These are phyloP conservation scores for Caloenas nicobarica DNA, from an alignment of 2,113 vertebrate genomes.

Conservation along the genomic window DNA sequence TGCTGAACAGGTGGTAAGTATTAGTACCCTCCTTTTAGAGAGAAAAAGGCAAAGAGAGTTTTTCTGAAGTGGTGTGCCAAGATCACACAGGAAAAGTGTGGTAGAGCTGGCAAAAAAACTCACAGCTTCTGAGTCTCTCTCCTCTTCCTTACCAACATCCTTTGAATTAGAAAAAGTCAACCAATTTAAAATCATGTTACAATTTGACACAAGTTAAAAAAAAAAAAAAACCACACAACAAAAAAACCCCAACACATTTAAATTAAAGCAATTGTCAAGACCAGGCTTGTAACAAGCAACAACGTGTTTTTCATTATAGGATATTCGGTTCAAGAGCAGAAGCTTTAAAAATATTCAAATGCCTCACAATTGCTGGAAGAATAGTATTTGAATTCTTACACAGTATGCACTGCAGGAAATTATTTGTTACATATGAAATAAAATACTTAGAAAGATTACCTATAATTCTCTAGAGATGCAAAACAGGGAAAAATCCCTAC, in stretches of 20 bases:
- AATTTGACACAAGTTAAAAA: background rate
- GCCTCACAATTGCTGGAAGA: no score
- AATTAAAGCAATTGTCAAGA: background rate
- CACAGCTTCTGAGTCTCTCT: conserved; percentile 54
- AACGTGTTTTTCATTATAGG: background rate
- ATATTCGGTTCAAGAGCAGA: background rate
- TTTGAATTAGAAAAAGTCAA: conserved; percentile 53
- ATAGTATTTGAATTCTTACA: background rate
- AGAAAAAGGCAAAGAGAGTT: background rate
- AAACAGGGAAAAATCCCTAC: background rate
- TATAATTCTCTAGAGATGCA: background rate
- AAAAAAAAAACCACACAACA: no score
- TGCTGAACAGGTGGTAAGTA: conserved; percentile 33
- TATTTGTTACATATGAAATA: background rate
- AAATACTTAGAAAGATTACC: background rate
- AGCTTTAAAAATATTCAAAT: background rate
- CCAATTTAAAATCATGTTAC: background rate
- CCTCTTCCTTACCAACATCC: conserved; percentile 57
- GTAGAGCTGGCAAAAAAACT: conserved; percentile 49
- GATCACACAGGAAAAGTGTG: conserved; percentile 4
- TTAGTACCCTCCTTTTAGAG: conserved; percentile 31
- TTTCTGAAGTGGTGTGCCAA: background rate
- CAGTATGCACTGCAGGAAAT: background rate
- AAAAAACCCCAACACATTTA: background rate
- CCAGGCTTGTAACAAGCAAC: background rate